phyloP scores from a whole-genome alignment of 2,113 vertebrate species.

The Meles meles region DNA sequence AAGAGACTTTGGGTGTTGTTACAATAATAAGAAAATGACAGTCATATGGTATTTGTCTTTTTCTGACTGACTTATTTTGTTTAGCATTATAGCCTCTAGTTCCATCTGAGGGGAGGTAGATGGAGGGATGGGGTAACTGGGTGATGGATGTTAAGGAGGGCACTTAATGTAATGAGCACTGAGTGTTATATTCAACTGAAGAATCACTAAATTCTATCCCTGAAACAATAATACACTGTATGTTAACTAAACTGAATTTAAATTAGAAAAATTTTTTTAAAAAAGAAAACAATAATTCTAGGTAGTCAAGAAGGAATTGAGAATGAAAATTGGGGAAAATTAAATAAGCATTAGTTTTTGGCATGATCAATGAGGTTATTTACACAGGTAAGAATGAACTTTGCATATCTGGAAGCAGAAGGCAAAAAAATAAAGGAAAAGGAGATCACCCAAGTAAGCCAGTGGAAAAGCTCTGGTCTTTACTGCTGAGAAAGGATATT shows the following conservation, averaged over 20 bases:
- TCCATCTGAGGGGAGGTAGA: background rate
- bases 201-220: background rate
- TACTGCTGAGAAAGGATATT: background rate
- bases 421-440: background rate
- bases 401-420: background rate
- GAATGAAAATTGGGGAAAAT: background rate
- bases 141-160: background rate
- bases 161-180: background rate
- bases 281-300: background rate
- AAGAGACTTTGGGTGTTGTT: background rate
- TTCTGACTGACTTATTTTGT: background rate
- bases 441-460: background rate
- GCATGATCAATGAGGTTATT: background rate
- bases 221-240: background rate
- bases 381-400: background rate
- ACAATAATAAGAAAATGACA: background rate
- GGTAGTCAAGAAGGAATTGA: background rate
- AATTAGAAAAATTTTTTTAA: background rate
- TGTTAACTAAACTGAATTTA: background rate
- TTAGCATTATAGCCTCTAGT: background rate
- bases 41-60: background rate
- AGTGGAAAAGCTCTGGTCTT: background rate
- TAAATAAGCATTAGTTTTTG: background rate
- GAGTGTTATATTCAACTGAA: background rate
- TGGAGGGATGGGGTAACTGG: background rate